phyloP scores from a whole-genome alignment of 2,888 invertebrate genomes.

The Acanthosepion pharaonis region DNA sequence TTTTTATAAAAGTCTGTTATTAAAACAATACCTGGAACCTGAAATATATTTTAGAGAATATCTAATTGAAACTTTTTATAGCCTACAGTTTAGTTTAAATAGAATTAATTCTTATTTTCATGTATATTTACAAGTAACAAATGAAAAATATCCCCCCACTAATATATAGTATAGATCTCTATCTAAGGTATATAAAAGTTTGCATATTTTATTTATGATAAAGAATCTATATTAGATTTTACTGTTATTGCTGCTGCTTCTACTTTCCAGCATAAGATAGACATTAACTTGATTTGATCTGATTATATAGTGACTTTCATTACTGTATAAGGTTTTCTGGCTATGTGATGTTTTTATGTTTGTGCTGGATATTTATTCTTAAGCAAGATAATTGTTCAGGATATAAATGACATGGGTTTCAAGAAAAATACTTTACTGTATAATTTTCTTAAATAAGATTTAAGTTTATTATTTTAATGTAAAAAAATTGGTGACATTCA shows the following conservation, averaged over 20 bases:
- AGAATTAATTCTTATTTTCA: background rate
- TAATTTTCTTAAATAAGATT: background rate
- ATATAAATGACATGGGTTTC: too few relatives aligned
- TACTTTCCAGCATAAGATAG: background rate
- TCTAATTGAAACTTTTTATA: background rate
- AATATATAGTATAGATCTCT: background rate
- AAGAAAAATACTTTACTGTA: background rate
- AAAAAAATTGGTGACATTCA: background rate
- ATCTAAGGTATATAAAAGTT: background rate
- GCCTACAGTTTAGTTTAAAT: background rate
- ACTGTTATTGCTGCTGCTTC: slow-evolving; percentile 11
- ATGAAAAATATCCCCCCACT: background rate
- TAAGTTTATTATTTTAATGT: background rate
- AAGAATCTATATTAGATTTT: background rate
- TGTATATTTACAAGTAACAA: background rate
- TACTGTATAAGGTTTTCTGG: background rate
- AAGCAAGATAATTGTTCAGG: background rate
- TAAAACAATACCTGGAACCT: background rate
- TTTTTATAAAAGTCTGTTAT: background rate
- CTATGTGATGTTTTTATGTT: background rate
- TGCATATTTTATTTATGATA: slow-evolving; percentile 17
- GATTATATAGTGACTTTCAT: slow-evolving; percentile 11
- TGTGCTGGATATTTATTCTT: background rate
- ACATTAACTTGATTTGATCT: slow-evolving; percentile 17
- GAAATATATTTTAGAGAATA: background rate